These are phyloP conservation scores for Anthophora plumipes DNA, from an alignment of 2,888 invertebrate genomes.

Conservation along the genomic window DNA sequence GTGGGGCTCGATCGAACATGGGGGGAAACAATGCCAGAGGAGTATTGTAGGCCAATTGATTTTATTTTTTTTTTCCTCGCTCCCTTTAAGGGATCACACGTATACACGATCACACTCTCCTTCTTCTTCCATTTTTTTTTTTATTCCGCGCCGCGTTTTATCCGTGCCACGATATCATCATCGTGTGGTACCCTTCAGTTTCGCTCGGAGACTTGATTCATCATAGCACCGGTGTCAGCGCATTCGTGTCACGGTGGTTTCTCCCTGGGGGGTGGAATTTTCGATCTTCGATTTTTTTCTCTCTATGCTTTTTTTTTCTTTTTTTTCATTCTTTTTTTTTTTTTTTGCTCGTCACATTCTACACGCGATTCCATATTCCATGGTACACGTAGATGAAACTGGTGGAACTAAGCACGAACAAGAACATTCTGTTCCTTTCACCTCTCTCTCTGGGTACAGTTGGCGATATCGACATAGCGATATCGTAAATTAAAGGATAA, in stretches of 20 bases:
- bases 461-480: background rate
- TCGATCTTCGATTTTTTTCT: conserved; percentile 51
- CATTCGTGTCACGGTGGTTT: conserved; percentile 28
- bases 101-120: background rate
- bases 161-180: conserved; percentile 11
- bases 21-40: conserved; percentile 46
- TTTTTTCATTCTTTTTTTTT: background rate
- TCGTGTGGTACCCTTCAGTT: conserved; percentile 41
- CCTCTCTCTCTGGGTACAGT: no score
- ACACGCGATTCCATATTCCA: background rate
- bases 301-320: background rate
- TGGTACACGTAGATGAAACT: no score
- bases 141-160: conserved; percentile 5
- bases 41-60: conserved; percentile 54
- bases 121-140: background rate
- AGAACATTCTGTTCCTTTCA: no score
- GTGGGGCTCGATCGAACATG: conserved; percentile 39
- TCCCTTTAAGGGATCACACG: conserved; percentile 8
- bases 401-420: no score
- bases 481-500: background rate
- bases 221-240: conserved; percentile 34
- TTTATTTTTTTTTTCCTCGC: conserved; percentile 20
- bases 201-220: conserved; percentile 53
- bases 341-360: background rate
- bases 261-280: conserved; percentile 36